Base-by-base conservation (phyloP, 2,113 vertebrate genomes). In the Genyomyrus donnyi region DNA sequence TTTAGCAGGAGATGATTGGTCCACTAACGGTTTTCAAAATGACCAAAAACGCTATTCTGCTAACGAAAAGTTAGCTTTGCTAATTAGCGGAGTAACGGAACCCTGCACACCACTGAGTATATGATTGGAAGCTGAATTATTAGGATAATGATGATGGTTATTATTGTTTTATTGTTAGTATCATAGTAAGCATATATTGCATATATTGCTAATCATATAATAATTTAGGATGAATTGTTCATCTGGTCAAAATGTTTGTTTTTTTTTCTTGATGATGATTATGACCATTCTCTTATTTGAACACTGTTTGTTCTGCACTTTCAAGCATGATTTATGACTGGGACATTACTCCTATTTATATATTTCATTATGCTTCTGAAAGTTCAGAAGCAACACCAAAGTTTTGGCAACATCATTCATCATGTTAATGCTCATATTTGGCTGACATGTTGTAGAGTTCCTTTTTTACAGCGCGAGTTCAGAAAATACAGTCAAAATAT, bases 251-350 rank as follows among this genome's bases (percentile, higher is more conserved):
- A 48, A 80, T 92, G 21, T 9, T 84, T 52, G 58, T 42, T 50
- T 90, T 50, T 52, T 86, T 89, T 70, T 8, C 70, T 31, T 92
- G 87, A 45, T 58, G 17, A 88, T 80, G 52, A 56, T 62, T 31
- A 74, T 27, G 50, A 48, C 88, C 90, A 86, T 90, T 87, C 5
- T 89, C 87, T 88, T 7, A 91, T 88, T 88, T 91, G 45, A 90
- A 91, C 70, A 88, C 88, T 88, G 89, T 58, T 56, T 46, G 84
- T 66, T 85, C 87, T 48, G 66, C 91, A 83, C 56, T 50, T 77
- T 89, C 83, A 62, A 58, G 31, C 52, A 50, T 91, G 90, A 91
- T 91, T 91, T 91, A 91, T 89, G 90, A 87, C 74, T 89, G 58
- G 49, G 48, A 53, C 35, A 84, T 84, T 89, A 45, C 39, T 27